Evolutionary conservation across 2,113 vertebrate genomes (phyloP), one percentile per base, ranked within the genome.

Genomic region (Amblyornis subalaris): DNA sequence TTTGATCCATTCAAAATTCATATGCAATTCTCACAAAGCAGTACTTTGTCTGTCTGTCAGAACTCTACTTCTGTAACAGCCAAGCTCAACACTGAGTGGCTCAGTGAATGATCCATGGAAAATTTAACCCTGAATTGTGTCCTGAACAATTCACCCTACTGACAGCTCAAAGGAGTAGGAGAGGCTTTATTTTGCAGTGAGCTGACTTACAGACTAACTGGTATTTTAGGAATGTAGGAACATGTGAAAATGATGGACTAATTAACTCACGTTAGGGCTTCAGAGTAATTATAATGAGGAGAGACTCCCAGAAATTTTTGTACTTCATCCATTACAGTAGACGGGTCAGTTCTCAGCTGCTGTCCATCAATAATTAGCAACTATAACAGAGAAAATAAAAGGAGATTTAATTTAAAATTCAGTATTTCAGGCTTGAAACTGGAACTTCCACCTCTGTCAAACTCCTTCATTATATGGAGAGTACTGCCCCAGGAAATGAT

Each of bases 341-440:
- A 97, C 1, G 99, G 99, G 94, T 99, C 99, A 44, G 88, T 98
- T 97, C 99, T 98, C 89, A 99, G 97, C 96, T 99, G 99, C 96
- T 99, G 99, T 74, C 99, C 99, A 45, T 99, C 99, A 45, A 99
- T 99, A 98, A 99, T 99, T 84, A 99, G 98, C 95, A 99, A 91
- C 99, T 99, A 89, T 38, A 95, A 85, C 18, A 79, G 82, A 83
- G 48, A 79, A 88, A 88, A 80, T 62, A 95, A 85, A 65, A 21
- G n/a, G 14, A 64, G 20, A 19, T 31, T 61, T 66, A 33, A 81
- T 82, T 94, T 80, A 73, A 85, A 92, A 89, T 62, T 72, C 21
- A 51, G 70, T 85, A 70, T 60, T 75, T 94, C 67, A 66, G 62
- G 28, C 13, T 69, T 47, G 58, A 84, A 40, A 62, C 67, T 42